Conservation (phyloP, 2,797 vertebrate genomes). For the Schizopygopsis pylzovi region DNA sequence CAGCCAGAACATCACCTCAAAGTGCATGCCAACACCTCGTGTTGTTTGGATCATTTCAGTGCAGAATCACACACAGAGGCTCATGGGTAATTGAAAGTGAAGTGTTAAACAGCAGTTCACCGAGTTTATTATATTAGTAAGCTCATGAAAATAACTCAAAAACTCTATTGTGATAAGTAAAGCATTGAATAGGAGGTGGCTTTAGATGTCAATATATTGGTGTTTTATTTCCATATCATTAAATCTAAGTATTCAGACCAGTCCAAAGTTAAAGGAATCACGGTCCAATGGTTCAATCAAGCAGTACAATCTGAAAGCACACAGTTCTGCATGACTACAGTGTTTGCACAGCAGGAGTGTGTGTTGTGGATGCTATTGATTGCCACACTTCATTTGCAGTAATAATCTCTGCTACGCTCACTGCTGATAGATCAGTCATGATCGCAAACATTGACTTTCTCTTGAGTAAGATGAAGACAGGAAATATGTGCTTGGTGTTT, state of each 20-base stretch:
- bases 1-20: conserved; percentile 24
- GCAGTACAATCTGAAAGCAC: conserved; percentile 21
- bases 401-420: conserved; percentile 34
- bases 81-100: background rate
- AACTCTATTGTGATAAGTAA: background rate
- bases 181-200: too few relatives aligned
- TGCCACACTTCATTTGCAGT: conserved; percentile 44
- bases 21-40: conserved; percentile 6
- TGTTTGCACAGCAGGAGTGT: conserved; percentile 29
- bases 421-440: conserved; percentile 20
- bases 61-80: background rate
- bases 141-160: background rate
- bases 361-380: conserved; percentile 49
- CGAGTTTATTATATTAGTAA: background rate
- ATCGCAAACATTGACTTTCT: conserved; percentile 30
- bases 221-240: conserved; percentile 6
- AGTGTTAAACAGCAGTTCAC: background rate
- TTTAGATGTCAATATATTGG: background rate
- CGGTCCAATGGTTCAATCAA: background rate
- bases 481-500: background rate
- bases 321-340: conserved; percentile 40
- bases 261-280: background rate
- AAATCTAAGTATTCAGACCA: background rate
- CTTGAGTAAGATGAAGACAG: background rate
- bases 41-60: conserved; percentile 13